These are phyloP conservation scores for Chionodraco myersi DNA, from an alignment of 2,113 vertebrate genomes.

Conservation along the genomic window DNA sequence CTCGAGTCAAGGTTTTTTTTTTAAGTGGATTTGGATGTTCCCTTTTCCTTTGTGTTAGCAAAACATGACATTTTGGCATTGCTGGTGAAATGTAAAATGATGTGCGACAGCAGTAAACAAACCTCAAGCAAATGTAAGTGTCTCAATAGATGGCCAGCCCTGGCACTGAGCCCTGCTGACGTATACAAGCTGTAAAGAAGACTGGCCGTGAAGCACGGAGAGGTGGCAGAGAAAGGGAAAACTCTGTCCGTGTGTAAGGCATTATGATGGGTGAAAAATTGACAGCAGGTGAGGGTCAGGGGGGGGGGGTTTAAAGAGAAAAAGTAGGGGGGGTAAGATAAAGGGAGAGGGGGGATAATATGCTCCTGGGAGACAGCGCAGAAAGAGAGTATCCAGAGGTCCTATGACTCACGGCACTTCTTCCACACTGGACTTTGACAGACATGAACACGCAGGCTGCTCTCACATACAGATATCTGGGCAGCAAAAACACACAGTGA, in stretches of 20 bases:
- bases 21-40: conserved; percentile 7
- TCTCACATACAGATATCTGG: conserved; percentile 32
- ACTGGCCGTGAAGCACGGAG: conserved; percentile 10
- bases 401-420: conserved; percentile 44
- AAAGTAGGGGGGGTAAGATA: conserved; percentile 3
- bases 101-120: conserved; percentile 31
- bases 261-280: conserved; percentile 6
- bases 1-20: conserved; percentile 40
- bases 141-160: conserved; percentile 54
- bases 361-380: conserved; percentile 32
- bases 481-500: conserved; percentile 15
- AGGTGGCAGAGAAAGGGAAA: conserved; percentile 20
- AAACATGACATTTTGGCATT: conserved; percentile 34
- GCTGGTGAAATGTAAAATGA: conserved; percentile 28
- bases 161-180: conserved; percentile 52
- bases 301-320: conserved; percentile 31
- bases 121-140: conserved; percentile 43
- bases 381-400: conserved; percentile 40
- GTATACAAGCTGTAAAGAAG: conserved; percentile 32
- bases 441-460: conserved; percentile 20
- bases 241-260: conserved; percentile 21
- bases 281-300: conserved; percentile 52
- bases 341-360: conserved; percentile 7
- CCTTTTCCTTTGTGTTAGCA: conserved; percentile 25
- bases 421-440: conserved; percentile 45